phyloP scores from a whole-genome alignment of 2,797 vertebrate species.

The Triplophysa bombifrons region DNA sequence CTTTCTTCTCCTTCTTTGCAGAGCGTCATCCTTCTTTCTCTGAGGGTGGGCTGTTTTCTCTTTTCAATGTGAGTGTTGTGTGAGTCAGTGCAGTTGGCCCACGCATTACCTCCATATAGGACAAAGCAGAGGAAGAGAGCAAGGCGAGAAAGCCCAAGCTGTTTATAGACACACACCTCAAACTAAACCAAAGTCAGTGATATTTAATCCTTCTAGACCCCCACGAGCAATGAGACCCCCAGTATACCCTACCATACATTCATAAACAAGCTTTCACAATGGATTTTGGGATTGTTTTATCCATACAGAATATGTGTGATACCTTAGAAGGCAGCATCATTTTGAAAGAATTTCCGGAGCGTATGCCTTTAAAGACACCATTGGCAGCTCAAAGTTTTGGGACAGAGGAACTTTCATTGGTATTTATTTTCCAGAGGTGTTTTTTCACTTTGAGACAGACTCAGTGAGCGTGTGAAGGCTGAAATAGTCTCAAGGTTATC shows the following conservation, averaged over 20 bases:
- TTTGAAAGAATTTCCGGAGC: neutral
- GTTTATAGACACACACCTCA: constrained; percentile 8
- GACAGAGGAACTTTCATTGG: constrained; percentile 12
- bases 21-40: constrained; percentile 22
- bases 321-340: neutral
- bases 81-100: constrained; percentile 15
- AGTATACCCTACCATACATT: neutral
- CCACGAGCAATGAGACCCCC: neutral
- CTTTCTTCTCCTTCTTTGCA: constrained; percentile 10
- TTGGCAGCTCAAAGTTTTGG: constrained; percentile 1
- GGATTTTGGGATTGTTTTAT: neutral
- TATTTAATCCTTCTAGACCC: constrained; percentile 2
- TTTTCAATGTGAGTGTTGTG: constrained; percentile 30
- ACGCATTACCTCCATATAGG: constrained; percentile 8
- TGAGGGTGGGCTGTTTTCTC: constrained; percentile 26
- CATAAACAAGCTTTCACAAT: neutral
- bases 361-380: neutral
- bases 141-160: constrained; percentile 3
- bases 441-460: neutral
- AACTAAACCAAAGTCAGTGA: neutral
- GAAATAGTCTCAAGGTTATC: constrained; percentile 42
- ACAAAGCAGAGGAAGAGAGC: constrained; percentile 30
- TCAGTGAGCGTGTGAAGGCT: constrained; percentile 6
- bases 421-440: constrained; percentile 4
- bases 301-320: neutral